These are phyloP conservation scores for Aphodius sticticus DNA, from an alignment of 2,888 invertebrate species.

Conservation along the genomic window DNA sequence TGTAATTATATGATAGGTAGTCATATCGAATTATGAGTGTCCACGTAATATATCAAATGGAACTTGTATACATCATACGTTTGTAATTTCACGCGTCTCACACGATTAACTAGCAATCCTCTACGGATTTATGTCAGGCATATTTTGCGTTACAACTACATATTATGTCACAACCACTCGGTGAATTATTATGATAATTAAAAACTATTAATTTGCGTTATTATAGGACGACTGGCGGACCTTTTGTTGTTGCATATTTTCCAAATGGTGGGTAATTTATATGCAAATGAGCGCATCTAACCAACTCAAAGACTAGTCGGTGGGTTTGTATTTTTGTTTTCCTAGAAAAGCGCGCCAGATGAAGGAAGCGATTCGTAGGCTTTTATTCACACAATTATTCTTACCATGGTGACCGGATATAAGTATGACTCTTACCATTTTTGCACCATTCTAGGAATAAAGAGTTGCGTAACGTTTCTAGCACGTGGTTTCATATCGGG, in stretches of 20 bases:
- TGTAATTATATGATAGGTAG: conserved; percentile 22
- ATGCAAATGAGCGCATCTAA: background rate
- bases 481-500: background rate
- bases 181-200: background rate
- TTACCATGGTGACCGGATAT: background rate
- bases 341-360: background rate
- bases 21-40: conserved; percentile 15
- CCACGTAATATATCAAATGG: background rate
- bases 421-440: background rate
- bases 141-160: background rate
- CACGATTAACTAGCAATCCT: background rate
- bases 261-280: background rate
- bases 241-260: background rate
- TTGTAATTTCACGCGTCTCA: background rate
- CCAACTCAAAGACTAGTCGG: background rate
- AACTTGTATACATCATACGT: background rate
- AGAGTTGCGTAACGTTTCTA: background rate
- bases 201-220: conserved; percentile 4
- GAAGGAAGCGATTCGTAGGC: background rate
- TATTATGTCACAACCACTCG: background rate
- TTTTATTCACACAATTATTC: background rate
- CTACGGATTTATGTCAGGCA: background rate
- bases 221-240: background rate
- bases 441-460: background rate
- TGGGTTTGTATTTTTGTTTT: conserved; percentile 4